Evolutionary conservation across 2,888 invertebrate genomes (phyloP), one percentile per base, ranked within the genome.

Genomic region (Epinotia brunnichana): DNA sequence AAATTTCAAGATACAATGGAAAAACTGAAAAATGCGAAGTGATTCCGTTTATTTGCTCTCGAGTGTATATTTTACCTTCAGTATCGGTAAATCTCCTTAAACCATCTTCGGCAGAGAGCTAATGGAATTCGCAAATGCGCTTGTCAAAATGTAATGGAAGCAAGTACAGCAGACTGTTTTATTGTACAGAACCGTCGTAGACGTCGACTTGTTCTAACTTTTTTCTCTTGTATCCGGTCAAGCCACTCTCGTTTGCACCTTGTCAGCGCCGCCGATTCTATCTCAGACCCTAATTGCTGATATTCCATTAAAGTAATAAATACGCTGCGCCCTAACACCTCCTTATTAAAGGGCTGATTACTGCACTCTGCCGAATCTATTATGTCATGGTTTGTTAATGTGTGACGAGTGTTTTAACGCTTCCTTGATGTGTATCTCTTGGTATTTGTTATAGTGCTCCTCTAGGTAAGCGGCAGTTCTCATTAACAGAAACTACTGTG

Each of bases 231-330:
- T 85, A 88, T 91, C 92, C 91, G 90, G 91, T 87, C 80, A 79
- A 81, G 82, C 83, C 87, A 90, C 89, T 90, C 92, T 91, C 91
- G 92, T 92, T 92, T 92, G 91, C 92, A 92, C 91, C 92, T 92
- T 92, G 92, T 92, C 92, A 92, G 92, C 90, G 87, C 89, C 87
- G 86, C 90, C 84, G 92, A 92, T 92, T 89, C 89, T 90, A 91
- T 91, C 92, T 87, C 77, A 78, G 80, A 79, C 83, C 85, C 90
- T 92, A 92, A 92, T 92, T 92, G 91, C 90, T 91, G 89, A 92
- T 91, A 92, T 91, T 92, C 91, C 91, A 91, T 92, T 91, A 91
- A 88, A 89, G 87, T 91, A 90, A 90, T 92, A 91, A 90, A 90
- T 90, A 91, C 85, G 86, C 83, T 85, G 84, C 84, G 86, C 86